Evolutionary conservation across 2,113 vertebrate species (phyloP).

Genomic region (Mormyrus lacerda): DNA sequence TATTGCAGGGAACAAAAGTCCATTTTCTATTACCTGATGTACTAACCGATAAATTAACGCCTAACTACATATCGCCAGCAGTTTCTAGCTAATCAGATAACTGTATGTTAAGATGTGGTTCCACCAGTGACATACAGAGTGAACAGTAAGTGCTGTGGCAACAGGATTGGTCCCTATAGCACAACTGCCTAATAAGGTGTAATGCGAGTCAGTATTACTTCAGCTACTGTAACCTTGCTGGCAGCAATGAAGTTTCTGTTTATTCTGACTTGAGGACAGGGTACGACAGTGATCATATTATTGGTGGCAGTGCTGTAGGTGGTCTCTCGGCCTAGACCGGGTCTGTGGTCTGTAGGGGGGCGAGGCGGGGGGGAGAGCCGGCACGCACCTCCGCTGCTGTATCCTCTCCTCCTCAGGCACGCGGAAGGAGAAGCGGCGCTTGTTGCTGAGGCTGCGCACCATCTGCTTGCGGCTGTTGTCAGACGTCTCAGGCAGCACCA

Average conservation of each 20-base stretch:
- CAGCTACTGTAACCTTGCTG: neutral
- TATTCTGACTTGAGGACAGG: neutral
- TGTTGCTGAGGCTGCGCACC: constrained; percentile 95
- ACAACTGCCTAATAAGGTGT: neutral
- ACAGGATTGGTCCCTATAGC: neutral
- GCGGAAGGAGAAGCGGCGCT: constrained; percentile 92
- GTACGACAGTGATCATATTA: neutral
- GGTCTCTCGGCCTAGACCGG: neutral
- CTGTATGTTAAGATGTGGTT: neutral
- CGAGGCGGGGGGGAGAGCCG: too few relatives aligned
- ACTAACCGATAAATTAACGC: neutral
- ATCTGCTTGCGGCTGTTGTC: constrained; percentile 97
- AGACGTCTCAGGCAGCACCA: constrained; percentile 94
- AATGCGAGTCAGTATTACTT: neutral
- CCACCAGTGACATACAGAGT: neutral
- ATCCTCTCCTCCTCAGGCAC: constrained; percentile 93
- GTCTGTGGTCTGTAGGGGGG: too few relatives aligned
- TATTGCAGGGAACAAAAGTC: neutral
- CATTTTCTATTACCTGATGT: neutral
- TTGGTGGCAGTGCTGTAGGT: neutral
- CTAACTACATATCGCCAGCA: neutral
- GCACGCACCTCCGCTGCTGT: constrained; percentile 83
- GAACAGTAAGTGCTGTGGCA: neutral
- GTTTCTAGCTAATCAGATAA: neutral
- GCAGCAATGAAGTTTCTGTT: neutral